Percentiles rank a stretch among this genome's conserved stretches.
Evolutionary conservation across 2,113 vertebrate genomes (phyloP).

Genomic region (Casuarius casuarius): DNA sequence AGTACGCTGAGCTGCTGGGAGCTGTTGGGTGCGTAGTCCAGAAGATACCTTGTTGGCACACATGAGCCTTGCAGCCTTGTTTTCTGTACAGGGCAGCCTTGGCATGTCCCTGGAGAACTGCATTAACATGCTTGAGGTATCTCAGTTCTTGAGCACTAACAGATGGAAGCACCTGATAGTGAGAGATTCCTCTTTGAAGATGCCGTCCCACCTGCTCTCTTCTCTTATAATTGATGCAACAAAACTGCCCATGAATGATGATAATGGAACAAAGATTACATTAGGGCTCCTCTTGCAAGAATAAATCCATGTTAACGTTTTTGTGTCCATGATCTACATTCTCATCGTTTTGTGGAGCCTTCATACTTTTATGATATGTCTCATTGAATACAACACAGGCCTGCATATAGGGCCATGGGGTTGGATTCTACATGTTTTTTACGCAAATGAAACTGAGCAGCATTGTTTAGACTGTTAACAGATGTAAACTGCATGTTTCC

Average conservation of each 20-base stretch:
- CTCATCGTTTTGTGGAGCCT: neutral
- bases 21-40: neutral
- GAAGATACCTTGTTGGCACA: neutral
- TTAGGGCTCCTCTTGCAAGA: neutral
- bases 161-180: neutral
- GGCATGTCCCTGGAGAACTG: neutral
- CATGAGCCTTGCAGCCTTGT: neutral
- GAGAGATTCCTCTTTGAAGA: neutral
- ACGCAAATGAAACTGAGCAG: neutral
- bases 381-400: neutral
- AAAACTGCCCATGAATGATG: neutral
- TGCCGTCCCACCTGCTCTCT: neutral
- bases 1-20: neutral
- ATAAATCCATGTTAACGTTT: neutral
- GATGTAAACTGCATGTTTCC: neutral
- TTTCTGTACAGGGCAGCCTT: neutral
- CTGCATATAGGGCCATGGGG: too few relatives aligned
- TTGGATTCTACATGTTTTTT: neutral
- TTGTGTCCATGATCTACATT: neutral
- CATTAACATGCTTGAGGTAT: neutral
- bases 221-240: neutral
- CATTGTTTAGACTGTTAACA: neutral
- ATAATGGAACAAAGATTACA: fast-evolving
- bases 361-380: neutral
- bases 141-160: neutral